Conservation (phyloP, 2,888 invertebrate species). For the Cephus spinipes region DNA sequence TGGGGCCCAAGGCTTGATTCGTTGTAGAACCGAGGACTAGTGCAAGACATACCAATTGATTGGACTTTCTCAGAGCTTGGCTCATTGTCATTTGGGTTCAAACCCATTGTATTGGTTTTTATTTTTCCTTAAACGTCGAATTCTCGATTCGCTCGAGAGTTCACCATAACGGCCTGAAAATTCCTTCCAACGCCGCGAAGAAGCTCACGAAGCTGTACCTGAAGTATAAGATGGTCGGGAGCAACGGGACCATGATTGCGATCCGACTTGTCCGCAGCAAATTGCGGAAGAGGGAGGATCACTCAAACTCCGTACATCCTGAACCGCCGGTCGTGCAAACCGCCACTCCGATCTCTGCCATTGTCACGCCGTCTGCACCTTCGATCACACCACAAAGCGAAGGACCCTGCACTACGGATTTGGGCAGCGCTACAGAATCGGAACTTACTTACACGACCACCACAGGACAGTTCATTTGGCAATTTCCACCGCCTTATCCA, state of each 20-base stretch:
- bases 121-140: slow-evolving; percentile 16
- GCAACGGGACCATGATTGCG: slow-evolving; percentile 87
- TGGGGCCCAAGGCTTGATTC: background rate
- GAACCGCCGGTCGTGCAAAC: slow-evolving; percentile 75
- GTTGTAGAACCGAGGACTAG: background rate
- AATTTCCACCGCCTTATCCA: slow-evolving; percentile 79
- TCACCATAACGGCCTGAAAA: slow-evolving; percentile 46
- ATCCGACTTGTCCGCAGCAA: slow-evolving; percentile 93
- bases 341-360: slow-evolving; percentile 61
- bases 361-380: slow-evolving; percentile 29
- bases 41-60: background rate
- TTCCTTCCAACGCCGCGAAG: slow-evolving; percentile 49
- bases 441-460: slow-evolving; percentile 29
- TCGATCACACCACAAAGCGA: slow-evolving; percentile 29
- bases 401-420: slow-evolving; percentile 42
- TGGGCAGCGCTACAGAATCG: slow-evolving; percentile 38
- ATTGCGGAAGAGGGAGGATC: slow-evolving; percentile 87
- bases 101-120: background rate
- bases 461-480: slow-evolving; percentile 80
- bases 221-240: slow-evolving; percentile 81
- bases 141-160: slow-evolving; percentile 47
- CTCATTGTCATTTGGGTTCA: background rate
- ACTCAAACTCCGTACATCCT: slow-evolving; percentile 78
- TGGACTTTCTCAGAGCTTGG: background rate
- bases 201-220: slow-evolving; percentile 59